Evolutionary conservation across 2,888 invertebrate genomes (phyloP).

Genomic region (Cylloceria caligata): DNA sequence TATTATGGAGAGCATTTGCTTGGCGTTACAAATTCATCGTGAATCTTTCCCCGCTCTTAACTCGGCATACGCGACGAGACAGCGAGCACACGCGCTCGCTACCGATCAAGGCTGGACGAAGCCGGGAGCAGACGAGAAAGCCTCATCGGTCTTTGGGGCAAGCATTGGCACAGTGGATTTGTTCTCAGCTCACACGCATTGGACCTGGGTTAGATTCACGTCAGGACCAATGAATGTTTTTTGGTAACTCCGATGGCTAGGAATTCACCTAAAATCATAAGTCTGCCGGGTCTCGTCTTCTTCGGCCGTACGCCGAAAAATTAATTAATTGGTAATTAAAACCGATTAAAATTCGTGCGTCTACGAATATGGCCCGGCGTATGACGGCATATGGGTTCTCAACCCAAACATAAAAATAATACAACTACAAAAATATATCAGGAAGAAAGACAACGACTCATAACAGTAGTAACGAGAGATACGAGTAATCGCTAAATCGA

Average conservation of each 20-base stretch:
- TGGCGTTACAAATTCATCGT: conserved; percentile 31
- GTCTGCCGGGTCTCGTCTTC: no score
- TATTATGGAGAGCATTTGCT: neutral
- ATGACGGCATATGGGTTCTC: neutral
- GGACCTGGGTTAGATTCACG: neutral
- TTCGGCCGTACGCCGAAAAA: no score
- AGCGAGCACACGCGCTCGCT: neutral
- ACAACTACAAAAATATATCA: neutral
- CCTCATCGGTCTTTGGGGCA: neutral
- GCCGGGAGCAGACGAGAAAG: neutral
- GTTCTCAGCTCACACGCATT: neutral
- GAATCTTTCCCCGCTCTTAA: neutral
- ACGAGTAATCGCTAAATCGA: no score
- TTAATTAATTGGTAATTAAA: no score
- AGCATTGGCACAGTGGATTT: neutral
- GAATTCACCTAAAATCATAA: no score
- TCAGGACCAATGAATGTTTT: neutral
- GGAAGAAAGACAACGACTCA: neutral
- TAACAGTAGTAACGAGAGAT: neutral
- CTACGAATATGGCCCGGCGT: no score
- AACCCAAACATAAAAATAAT: neutral
- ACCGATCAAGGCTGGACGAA: neutral
- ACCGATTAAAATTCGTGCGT: no score
- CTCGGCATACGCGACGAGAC: conserved; percentile 8
- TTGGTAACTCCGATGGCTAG: neutral